A percentile compares a stretch with the other conserved stretches of the same genome.
Conservation (phyloP, 1,140 invertebrate genomes). For the Geopemphigus sp. region DNA sequence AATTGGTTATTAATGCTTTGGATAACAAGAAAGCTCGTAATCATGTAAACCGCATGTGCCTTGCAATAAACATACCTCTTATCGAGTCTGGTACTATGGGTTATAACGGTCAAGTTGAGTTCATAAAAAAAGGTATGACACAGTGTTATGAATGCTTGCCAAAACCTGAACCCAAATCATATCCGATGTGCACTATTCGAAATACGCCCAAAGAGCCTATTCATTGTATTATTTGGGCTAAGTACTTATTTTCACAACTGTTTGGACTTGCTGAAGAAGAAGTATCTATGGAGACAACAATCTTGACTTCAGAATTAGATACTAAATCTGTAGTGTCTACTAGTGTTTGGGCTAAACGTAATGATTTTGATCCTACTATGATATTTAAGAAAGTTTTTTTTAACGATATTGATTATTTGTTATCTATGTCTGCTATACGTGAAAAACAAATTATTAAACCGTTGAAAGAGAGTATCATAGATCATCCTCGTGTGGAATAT, state of each 20-base stretch:
- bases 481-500: background rate
- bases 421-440: slow-evolving; percentile 95
- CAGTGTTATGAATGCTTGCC: slow-evolving; percentile 97
- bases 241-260: slow-evolving; percentile 96
- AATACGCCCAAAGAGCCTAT: slow-evolving; percentile 99
- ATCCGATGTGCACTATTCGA: slow-evolving; percentile 96
- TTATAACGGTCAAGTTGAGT: slow-evolving; percentile 89
- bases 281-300: slow-evolving; percentile 83
- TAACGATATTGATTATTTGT: slow-evolving; percentile 93
- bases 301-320: slow-evolving; percentile 68
- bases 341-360: slow-evolving; percentile 80
- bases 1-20: slow-evolving; percentile 92
- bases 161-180: slow-evolving; percentile 87
- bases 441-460: slow-evolving; percentile 56
- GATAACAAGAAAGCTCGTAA: slow-evolving; percentile 95
- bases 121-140: slow-evolving; percentile 83
- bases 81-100: slow-evolving; percentile 97
- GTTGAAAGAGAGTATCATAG: background rate
- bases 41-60: slow-evolving; percentile 98
- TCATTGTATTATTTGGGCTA: slow-evolving; percentile 99
- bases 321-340: slow-evolving; percentile 73
- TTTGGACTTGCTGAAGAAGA: slow-evolving; percentile 97
- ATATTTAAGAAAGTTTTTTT: slow-evolving; percentile 87
- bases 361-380: slow-evolving; percentile 79
- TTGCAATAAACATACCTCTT: slow-evolving; percentile 88